Evolutionary conservation across 2,888 invertebrate species (phyloP).

Genomic region (Cecidostiba fungosa): DNA sequence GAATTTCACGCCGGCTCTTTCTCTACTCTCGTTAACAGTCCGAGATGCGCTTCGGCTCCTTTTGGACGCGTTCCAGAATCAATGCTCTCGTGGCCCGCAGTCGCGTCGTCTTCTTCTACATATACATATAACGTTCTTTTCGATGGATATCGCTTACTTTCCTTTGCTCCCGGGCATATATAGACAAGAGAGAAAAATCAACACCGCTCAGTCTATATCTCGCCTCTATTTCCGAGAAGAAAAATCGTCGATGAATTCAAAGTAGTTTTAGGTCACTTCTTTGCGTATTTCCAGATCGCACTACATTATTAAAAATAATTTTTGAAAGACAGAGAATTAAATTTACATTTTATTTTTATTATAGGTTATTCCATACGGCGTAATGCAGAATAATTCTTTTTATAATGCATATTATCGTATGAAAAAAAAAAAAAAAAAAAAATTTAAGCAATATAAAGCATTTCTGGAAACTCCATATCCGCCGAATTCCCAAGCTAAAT

Average conservation of each 20-base stretch:
- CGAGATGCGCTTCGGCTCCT: conserved; percentile 9
- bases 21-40: conserved; percentile 30
- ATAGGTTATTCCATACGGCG: too few species aligned
- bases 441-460: neutral
- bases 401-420: too few species aligned
- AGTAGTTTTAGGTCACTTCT: neutral
- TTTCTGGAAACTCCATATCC: neutral
- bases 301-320: neutral
- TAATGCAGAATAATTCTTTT: too few species aligned
- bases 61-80: conserved; percentile 63
- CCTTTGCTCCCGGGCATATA: neutral
- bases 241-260: neutral
- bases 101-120: neutral
- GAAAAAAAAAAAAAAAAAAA: too few species aligned
- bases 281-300: neutral
- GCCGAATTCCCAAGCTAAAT: neutral
- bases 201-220: neutral
- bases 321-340: too few species aligned
- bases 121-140: neutral
- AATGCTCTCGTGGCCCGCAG: conserved; percentile 39
- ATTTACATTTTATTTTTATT: too few species aligned
- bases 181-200: neutral
- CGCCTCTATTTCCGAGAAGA: neutral
- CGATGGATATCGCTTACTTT: conserved; percentile 26
- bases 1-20: neutral